Conservation (phyloP, 2,888 invertebrate species). For the Nudaria mundana region DNA sequence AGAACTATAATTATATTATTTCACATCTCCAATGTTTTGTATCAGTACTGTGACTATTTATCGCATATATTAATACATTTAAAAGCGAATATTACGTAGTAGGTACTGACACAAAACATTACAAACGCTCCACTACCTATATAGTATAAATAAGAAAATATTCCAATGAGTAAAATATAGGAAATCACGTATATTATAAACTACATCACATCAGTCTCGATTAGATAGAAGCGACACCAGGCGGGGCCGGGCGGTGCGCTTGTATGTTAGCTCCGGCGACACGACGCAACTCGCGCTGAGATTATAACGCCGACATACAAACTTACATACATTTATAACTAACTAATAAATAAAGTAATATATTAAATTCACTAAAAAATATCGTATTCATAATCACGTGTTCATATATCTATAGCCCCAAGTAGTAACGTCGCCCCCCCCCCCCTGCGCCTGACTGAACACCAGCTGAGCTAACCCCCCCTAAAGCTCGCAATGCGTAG, state of each 20-base stretch:
- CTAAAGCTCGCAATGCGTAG: background rate
- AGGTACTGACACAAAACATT: conserved; percentile 17
- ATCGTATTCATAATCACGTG: conserved; percentile 1
- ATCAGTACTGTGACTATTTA: background rate
- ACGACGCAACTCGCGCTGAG: background rate
- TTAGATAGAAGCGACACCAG: conserved; percentile 33
- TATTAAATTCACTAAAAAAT: conserved; percentile 4
- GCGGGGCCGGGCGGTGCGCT: conserved; percentile 17
- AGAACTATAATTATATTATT: conserved; percentile 38
- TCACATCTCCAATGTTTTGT: conserved; percentile 14
- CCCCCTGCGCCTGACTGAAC: too few species aligned
- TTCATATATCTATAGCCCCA: background rate
- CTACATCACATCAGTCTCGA: conserved; percentile 66
- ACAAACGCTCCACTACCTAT: conserved; percentile 15
- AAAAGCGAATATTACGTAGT: background rate
- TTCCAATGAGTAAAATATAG: conserved; percentile 59
- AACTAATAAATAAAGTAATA: too few species aligned
- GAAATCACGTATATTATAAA: conserved; percentile 50
- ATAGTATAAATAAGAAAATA: conserved; percentile 45
- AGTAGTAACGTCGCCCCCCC: background rate
- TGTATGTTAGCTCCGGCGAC: conserved; percentile 11
- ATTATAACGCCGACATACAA: background rate
- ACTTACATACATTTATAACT: conserved; percentile 1
- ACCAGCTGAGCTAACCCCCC: too few species aligned
- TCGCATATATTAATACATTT: background rate